Evolutionary conservation across 2,797 vertebrate genomes (phyloP), one percentile per base, ranked within the genome.

Genomic region (Rachycentron canadum): DNA sequence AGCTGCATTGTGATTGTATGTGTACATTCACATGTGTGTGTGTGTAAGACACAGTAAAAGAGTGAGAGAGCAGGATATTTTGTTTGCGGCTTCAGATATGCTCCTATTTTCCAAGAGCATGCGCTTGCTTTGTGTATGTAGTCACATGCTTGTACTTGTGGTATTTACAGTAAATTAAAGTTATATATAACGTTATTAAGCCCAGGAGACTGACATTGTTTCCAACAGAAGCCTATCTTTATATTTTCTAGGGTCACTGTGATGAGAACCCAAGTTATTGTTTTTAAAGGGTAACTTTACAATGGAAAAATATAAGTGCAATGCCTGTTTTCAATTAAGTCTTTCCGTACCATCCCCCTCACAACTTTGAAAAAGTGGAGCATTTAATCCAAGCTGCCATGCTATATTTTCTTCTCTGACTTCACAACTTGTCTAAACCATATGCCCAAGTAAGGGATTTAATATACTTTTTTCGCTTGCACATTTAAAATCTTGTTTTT

Each of bases 261-360:
- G 93, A 94, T 73, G 67, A 90, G 88, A 91, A 81, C 85, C 72
- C 86, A 88, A 90, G 88, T 93, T 90, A 86, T 93, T 94, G 86
- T 94, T 94, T 91, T 88, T 73, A 91, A 93, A 92, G 88, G 73
- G 88, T 88, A 90, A 88, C 76, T 93, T 94, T 93, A 94, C 91
- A 87, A 94, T 86, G 91, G 90, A 91, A 93, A 93, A 86, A 91
- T 85, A 93, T 93, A 92, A 94, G 94, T 93, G 93, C 94, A 94
- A 86, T 62, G 60, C 72, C 93, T 95, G 94, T 89, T 94, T 95
- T 89, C 90, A 95, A 93, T 96, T 94, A 94, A 76, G 82, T 78
- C 47, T 78, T 78, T 81, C 82, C 83, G 67, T 61, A 83, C 92
- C 87, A 83, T 75, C 92, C 92, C 92, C 91, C 91, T 82, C 34